Percentiles rank a stretch among this genome's conserved stretches.
These are phyloP conservation scores for Drosophila kikkawai DNA, from an alignment of 1,140 invertebrate species.

Conservation along the genomic window DNA sequence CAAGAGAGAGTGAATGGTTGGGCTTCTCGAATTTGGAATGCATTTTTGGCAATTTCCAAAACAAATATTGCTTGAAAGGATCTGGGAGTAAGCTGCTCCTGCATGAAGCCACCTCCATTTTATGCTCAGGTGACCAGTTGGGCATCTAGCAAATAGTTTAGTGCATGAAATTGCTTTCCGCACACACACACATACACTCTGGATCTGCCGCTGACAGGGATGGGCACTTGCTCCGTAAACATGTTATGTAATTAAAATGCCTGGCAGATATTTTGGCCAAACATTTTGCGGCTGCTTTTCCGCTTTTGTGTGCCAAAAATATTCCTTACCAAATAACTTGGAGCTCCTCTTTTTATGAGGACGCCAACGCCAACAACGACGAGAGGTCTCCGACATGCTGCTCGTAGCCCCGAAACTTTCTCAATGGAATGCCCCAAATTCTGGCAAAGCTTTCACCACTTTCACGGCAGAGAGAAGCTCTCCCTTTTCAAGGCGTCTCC, in stretches of 20 bases:
- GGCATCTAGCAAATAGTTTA: constrained; percentile 58
- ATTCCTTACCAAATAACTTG: constrained; percentile 60
- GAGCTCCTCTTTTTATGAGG: constrained; percentile 45
- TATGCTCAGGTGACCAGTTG: constrained; percentile 33
- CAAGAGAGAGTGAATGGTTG: not conserved
- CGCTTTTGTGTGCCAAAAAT: constrained; percentile 55
- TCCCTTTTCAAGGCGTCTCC: not conserved
- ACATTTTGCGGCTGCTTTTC: constrained; percentile 57
- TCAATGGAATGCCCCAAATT: constrained; percentile 60
- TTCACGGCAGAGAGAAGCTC: not conserved
- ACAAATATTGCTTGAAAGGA: constrained; percentile 75
- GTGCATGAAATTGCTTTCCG: constrained; percentile 49
- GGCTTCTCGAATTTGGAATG: constrained; percentile 45
- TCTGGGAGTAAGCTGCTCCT: constrained; percentile 50
- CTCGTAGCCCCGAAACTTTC: constrained; percentile 40
- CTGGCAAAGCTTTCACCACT: constrained; percentile 24
- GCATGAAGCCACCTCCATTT: constrained; percentile 16
- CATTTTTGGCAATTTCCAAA: constrained; percentile 78
- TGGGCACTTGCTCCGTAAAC: constrained; percentile 34
- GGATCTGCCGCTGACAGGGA: constrained; percentile 21
- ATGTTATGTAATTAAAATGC: constrained; percentile 82
- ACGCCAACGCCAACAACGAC: constrained; percentile 2
- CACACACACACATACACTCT: not conserved
- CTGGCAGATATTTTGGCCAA: constrained; percentile 65
- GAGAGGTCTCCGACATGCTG: constrained; percentile 3